Base-by-base conservation (phyloP, 2,113 vertebrate species). In the Cochlearius cochlearius region DNA sequence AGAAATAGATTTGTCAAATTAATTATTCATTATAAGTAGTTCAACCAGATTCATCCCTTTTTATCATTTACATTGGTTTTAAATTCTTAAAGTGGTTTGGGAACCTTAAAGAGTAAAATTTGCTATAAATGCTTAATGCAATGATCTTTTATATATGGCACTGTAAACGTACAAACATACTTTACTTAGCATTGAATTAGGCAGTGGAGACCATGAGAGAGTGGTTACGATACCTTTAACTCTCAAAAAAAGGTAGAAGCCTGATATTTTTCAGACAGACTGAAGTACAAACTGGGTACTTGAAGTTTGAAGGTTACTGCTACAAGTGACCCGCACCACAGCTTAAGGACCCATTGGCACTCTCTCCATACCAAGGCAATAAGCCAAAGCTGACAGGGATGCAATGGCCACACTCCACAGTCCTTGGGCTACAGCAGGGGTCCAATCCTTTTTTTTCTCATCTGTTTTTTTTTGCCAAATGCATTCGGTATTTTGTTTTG, bases 1-100 rank as follows among this genome's bases (percentile, higher is more conserved):
- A 95, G 86, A 92, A 94, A 97, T 79, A 95, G 80, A 97, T 97
- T 97, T 97, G 96, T 97, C 94, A 94, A 79, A 97, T 96, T 64
- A 97, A 92, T 96, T 95, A 96, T 94, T 97, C 94, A 95, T 92
- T 73, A 30, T 60, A 95, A 92, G 69, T 73, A 96, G 52, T 94
- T 91, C 73, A 79, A 92, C 62, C 49, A 95, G 83, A 94, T 79
- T 66, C 92, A 87, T 92, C 62, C 60, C 29, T 89, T 96, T 97
- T 95, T 94, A 95, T 94, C 92, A 96, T 94, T 94, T 87, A 95
- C 92, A 94, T 92, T 89, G 64, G 88, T 76, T 94, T 95, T 97
- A 92, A 92, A 97, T 96, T 94, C 97, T 95, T 97, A 95, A 97
- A 97, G 80, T 91, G 77, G 66, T 95, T 96, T 95, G 95, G 91